A percentile compares a stretch with the other conserved stretches of the same genome.
phyloP scores from a whole-genome alignment of 2,888 invertebrate species.

The Harpalus rubripes region DNA sequence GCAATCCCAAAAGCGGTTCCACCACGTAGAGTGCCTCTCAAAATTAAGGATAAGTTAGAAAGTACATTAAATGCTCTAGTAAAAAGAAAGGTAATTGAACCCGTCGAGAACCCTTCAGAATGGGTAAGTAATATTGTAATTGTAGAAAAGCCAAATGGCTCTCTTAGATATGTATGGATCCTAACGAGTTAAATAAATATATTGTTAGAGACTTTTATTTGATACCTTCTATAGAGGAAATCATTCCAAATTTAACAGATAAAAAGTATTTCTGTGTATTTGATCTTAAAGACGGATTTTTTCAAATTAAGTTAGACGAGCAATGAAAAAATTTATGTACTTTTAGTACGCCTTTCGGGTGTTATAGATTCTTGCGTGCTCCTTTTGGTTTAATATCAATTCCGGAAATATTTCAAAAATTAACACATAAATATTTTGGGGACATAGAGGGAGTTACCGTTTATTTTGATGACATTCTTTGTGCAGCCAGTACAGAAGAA shows the following conservation, averaged over 20 bases:
- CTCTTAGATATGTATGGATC: conserved; percentile 71
- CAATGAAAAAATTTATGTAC: no score
- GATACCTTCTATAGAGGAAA: conserved; percentile 69
- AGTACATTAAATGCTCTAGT: not conserved
- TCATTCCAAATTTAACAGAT: conserved; percentile 67
- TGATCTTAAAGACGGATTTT: no score
- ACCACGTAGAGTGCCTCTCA: conserved; percentile 26
- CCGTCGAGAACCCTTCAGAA: conserved; percentile 65
- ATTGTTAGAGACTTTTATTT: conserved; percentile 57
- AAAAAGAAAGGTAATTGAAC: conserved; percentile 62
- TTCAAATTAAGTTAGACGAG: no score
- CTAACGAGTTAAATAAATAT: conserved; percentile 70
- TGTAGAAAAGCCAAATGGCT: conserved; percentile 71
- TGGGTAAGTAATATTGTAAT: conserved; percentile 70
- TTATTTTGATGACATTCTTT: no score
- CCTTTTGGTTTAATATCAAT: no score
- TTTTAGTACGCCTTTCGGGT: no score
- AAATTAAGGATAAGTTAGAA: conserved; percentile 4
- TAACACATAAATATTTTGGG: no score
- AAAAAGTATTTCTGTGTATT: conserved; percentile 65
- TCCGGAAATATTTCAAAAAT: no score
- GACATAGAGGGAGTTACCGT: no score
- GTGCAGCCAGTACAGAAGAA: no score
- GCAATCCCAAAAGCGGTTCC: conserved; percentile 7
- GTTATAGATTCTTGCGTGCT: no score